Base-by-base conservation (phyloP, 37 sponge, comb jelly and placozoan genomes). In the Cladorhizidae sp. region DNA sequence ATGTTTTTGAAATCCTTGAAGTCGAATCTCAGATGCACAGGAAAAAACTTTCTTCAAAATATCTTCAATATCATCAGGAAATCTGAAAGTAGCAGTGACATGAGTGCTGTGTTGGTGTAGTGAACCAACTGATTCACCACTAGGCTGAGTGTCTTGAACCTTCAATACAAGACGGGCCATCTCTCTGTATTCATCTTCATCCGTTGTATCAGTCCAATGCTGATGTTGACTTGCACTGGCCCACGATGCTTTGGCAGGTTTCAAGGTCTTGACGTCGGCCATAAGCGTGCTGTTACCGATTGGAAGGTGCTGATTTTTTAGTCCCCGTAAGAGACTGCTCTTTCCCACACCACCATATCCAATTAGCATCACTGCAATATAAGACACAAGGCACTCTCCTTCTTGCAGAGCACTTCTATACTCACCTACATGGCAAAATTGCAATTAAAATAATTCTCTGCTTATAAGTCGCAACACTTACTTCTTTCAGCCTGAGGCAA, bases 291-390 rank as follows among this genome's bases (percentile, higher is more conserved):
- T 76, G 21, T 76, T 57, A 23, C 15, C 59, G 7, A 8, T 25
- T n/a, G 45, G 33, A 9, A 72, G 55, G 0, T 22, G 45, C 33
- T 64, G 15, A 38, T 78, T 78, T 72, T 61, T 78, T 5, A 85
- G 37, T 51, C 73, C 79, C 8, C 35, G n/a, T 12, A 69, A 73
- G 23, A 78, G 26, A 57, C 73, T 85, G 57, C 73, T 78, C 55
- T 78, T 78, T 17, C 86, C 86, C 25, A 72, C 64, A 41, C 73
- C 86, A 42, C 73, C 79, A 40, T 59, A 29, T 18, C 86, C 86
- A 64, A 85, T 38, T 37, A 72, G 22, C 86, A 85, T 78, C 73
- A 85, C 55, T 0, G 79, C 72, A 39, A 49, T 72, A 62, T 85
- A 85, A 0, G 86, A 61, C 11, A 85, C 86, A 33, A 22, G 17